Base-by-base conservation (phyloP, 2,797 vertebrate genomes). In the Muscicapa striata region DNA sequence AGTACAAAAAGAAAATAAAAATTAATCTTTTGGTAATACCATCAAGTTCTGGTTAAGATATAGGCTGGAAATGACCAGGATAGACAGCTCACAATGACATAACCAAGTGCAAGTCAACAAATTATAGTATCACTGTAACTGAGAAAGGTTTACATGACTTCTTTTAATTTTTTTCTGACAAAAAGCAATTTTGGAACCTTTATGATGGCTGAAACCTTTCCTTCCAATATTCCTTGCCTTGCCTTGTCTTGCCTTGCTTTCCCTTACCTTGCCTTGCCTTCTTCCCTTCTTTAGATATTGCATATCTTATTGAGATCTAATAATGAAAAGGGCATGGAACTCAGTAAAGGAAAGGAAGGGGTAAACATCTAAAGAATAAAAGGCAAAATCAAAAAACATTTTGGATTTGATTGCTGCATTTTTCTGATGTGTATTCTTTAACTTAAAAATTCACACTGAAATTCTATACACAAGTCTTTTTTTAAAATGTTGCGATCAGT, bases 311-410 rank as follows among this genome's bases (percentile, higher is more conserved):
- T 34, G 55, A 59, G 4, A 54, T 69, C 27, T 68, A 21, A 19
- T 48, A 40, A 38, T 4, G 24, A 40, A 68, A 75, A 66, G 2
- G 3, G 3, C 9, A 8, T 55, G 15, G 15, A 21, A 67, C 40
- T 87, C 24, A 63, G 17, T 34, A 49, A 72, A 75, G 36, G 11
- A 9, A 79, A 83, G 3, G 19, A 79, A 48, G 10, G 3, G 22
- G 3, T 34, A 13, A 63, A 52, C 21, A 75, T 43, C 29, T 27
- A 10, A n/a, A 73, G 74, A 43, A 40, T 4, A 8, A 72, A 62
- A 85, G 8, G 13, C 2, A 59, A 77, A 77, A 78, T 52, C 40
- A 9, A 55, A 57, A 57, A 32, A 16, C 0, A 0, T 3, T 30
- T 76, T 55, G 2, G 6, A 41, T 80, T 85, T 83, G 19, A 59